phyloP scores from a whole-genome alignment of 1,140 invertebrate species.

The Dendrolimus kikuchii region DNA sequence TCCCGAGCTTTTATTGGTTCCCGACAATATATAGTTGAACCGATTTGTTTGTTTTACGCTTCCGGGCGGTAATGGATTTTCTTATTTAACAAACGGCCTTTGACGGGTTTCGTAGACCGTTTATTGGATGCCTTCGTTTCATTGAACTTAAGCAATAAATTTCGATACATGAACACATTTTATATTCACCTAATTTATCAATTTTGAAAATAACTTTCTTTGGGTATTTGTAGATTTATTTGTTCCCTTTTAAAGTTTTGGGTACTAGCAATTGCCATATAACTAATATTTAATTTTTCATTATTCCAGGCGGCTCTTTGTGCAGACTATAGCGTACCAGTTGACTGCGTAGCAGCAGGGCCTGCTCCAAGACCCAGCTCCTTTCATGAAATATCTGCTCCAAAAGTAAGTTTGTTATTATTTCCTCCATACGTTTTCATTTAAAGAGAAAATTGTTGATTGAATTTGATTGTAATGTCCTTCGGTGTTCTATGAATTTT shows the following conservation, averaged over 20 bases:
- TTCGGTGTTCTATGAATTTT: no score
- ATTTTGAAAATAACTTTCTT: no score
- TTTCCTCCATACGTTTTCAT: neutral
- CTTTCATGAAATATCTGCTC: conserved; percentile 62
- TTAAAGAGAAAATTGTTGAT: no score
- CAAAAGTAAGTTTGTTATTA: conserved; percentile 40
- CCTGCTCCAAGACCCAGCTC: conserved; percentile 59
- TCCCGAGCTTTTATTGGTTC: conserved; percentile 42
- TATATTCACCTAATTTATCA: no score
- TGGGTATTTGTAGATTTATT: no score
- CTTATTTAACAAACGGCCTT: conserved; percentile 13
- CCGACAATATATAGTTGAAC: conserved; percentile 26
- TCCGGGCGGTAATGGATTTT: conserved; percentile 25
- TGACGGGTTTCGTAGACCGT: conserved; percentile 1
- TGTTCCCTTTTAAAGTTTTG: no score
- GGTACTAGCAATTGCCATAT: neutral
- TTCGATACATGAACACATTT: neutral
- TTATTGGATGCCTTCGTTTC: no score
- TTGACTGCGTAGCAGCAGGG: conserved; percentile 77
- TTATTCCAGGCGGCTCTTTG: conserved; percentile 81
- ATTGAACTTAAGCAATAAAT: neutral
- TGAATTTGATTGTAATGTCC: no score
- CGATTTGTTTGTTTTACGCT: conserved; percentile 43
- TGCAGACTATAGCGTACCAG: conserved; percentile 85
- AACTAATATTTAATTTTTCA: conserved; percentile 17